Evolutionary conservation across 2,113 vertebrate species (phyloP).

Genomic region (Centropus bengalensis): DNA sequence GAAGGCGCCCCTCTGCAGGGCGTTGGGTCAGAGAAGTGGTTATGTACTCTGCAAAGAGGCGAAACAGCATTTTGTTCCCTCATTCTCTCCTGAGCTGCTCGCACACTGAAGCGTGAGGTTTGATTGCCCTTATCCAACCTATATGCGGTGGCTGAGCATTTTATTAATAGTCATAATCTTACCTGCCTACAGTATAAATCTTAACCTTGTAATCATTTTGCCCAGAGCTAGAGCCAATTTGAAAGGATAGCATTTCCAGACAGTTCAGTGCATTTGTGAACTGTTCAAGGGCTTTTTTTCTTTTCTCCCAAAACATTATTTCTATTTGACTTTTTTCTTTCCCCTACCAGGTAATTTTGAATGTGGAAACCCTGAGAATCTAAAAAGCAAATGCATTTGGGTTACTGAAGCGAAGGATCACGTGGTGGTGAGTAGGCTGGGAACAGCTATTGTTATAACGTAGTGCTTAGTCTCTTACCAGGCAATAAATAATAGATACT

Average conservation of each 20-base stretch:
- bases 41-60: background rate
- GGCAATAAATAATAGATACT: conserved; percentile 54
- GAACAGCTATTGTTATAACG: background rate
- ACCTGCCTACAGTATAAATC: conserved; percentile 12
- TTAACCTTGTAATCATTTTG: background rate
- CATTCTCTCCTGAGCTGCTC: background rate
- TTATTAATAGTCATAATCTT: conserved; percentile 46
- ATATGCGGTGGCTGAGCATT: background rate
- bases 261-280: background rate
- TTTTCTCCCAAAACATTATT: background rate
- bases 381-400: conserved; percentile 82
- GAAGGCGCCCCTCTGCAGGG: background rate
- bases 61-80: background rate
- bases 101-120: background rate
- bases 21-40: background rate
- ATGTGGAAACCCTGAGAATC: conserved; percentile 81
- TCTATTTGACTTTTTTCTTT: background rate
- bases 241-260: conserved; percentile 21
- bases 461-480: background rate
- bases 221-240: background rate
- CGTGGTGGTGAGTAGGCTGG: conserved; percentile 74
- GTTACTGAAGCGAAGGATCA: conserved; percentile 73
- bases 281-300: background rate
- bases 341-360: conserved; percentile 79
- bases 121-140: conserved; percentile 25